A percentile compares a stretch with the other conserved stretches of the same genome.
Evolutionary conservation across 2,888 invertebrate species (phyloP).

Genomic region (Drosophila kuntzei): DNA sequence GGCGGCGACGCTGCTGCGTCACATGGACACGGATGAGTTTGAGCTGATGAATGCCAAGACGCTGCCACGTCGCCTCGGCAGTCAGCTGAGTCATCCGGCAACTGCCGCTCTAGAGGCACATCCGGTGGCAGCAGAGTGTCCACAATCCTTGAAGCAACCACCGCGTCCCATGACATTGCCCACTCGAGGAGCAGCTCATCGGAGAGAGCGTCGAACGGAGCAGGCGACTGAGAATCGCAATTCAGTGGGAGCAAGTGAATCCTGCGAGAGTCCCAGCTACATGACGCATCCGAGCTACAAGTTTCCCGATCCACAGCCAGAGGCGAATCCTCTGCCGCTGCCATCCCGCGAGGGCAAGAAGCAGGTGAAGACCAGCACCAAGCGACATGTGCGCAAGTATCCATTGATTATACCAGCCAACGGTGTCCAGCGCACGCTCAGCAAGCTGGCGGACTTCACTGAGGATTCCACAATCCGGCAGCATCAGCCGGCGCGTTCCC

Average conservation of each 20-base stretch:
- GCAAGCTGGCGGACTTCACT: conserved; percentile 86
- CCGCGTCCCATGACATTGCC: conserved; percentile 85
- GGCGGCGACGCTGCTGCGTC: conserved; percentile 77
- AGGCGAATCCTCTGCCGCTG: conserved; percentile 90
- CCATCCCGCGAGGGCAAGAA: conserved; percentile 90
- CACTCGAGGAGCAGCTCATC: conserved; percentile 81
- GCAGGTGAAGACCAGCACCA: conserved; percentile 87
- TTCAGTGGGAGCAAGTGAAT: conserved; percentile 48
- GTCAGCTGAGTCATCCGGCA: conserved; percentile 44
- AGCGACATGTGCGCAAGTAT: conserved; percentile 92
- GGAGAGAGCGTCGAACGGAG: conserved; percentile 74
- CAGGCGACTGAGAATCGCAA: conserved; percentile 53
- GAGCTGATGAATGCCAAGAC: conserved; percentile 82
- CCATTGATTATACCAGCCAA: conserved; percentile 91
- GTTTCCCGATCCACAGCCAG: conserved; percentile 77
- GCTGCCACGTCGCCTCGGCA: conserved; percentile 79
- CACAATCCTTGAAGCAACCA: no score
- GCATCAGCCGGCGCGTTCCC: conserved; percentile 35
- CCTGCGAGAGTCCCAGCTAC: conserved; percentile 85
- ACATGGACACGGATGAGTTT: conserved; percentile 83
- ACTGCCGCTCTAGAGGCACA: conserved; percentile 14
- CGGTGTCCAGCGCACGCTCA: conserved; percentile 88
- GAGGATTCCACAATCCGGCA: conserved; percentile 32
- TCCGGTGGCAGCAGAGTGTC: not conserved
- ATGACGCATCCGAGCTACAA: conserved; percentile 83